Conservation (phyloP, 2,888 invertebrate species). For the Luperina nickerlii region DNA sequence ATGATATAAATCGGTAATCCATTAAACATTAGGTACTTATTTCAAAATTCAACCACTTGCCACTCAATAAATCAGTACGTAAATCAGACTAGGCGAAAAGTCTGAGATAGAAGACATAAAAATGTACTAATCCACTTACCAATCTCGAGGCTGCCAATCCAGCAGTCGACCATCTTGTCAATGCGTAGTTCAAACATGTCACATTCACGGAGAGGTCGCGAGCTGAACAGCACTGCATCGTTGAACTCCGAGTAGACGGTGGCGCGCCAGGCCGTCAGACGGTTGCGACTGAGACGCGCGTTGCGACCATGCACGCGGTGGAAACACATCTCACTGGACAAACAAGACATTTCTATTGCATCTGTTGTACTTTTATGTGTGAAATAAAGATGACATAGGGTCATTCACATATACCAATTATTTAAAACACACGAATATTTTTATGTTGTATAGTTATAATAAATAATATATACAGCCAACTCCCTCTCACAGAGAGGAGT, state of each 20-base stretch:
- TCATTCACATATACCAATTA: not conserved
- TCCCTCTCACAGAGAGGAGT: too few species aligned
- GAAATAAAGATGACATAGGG: not conserved
- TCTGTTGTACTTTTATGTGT: not conserved
- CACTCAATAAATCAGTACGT: not conserved
- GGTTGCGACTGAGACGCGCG: conserved; percentile 95
- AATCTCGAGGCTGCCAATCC: conserved; percentile 98
- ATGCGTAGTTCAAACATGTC: conserved; percentile 98
- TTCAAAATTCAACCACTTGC: not conserved
- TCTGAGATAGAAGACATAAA: conserved; percentile 7
- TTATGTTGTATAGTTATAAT: too few species aligned
- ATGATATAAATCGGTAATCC: not conserved
- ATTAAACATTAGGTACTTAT: not conserved
- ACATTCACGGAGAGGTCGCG: conserved; percentile 95
- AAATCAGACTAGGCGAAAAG: not conserved
- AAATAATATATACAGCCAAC: too few species aligned
- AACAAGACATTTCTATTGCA: not conserved
- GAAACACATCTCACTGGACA: conserved; percentile 94
- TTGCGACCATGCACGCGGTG: conserved; percentile 97
- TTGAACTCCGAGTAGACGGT: conserved; percentile 98
- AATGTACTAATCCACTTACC: conserved; percentile 84
- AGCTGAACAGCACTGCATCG: conserved; percentile 97
- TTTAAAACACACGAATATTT: not conserved
- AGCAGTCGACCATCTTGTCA: conserved; percentile 97
- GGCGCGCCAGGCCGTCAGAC: conserved; percentile 95